Evolutionary conservation across 2,888 invertebrate genomes (phyloP), one percentile per base, ranked within the genome.

Genomic region (Boloria selene): DNA sequence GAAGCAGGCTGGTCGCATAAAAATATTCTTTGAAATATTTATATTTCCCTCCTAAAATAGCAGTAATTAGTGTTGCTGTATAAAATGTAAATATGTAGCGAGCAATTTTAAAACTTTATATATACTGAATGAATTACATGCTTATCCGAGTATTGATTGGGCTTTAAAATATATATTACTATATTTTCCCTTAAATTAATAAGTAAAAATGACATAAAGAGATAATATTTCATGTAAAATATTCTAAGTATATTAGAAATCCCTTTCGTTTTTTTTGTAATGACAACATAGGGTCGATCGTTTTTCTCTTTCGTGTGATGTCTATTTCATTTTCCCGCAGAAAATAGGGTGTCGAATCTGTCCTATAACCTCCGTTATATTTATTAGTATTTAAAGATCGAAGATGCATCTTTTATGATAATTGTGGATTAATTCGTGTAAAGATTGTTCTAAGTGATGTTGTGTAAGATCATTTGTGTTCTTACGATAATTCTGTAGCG

Each of bases 401-500:
- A 92, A 92, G 83, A 94, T 94, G 94, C 92, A 92, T 93, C 93
- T 93, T 93, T 94, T 94, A 94, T 94, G 94, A 94, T 94, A 94
- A 93, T 94, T 93, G 94, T 94, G 93, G 92, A 88, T 91, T 91
- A 87, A 91, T 93, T 92, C 86, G 88, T 90, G 88, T 88, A 92
- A 86, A 92, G 86, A 81, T 87, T 87, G 85, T 88, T 85, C 84
- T 86, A 89, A 92, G 92, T 92, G 91, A 93, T 92, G 92, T 91
- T 92, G 91, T 90, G 88, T 90, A 88, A 87, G 88, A 91, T 88
- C 87, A 87, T 85, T 87, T 88, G 85, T 89, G 86, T 90, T 86
- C 89, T 90, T 87, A 86, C 89, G 88, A 82, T 88, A 86, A 86
- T 85, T 88, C 86, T 90, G 87, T 92, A 92, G 90, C 88, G 85